Conservation (phyloP, 2,888 invertebrate species). For the Dione juno region DNA sequence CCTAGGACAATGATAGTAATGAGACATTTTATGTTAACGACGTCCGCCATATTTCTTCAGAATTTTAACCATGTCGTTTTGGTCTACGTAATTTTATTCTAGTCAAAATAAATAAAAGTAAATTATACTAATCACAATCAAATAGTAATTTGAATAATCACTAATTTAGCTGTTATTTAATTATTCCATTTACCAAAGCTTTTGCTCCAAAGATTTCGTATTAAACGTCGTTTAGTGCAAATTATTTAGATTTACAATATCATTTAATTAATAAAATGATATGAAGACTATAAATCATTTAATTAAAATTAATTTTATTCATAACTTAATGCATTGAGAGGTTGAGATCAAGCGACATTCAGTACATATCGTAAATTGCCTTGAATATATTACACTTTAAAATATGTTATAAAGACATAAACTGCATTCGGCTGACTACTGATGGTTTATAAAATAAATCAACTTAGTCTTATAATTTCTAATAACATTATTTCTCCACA, state of each 20-base stretch:
- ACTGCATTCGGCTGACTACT: constrained; percentile 23
- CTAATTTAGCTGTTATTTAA: background rate
- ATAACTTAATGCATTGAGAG: constrained; percentile 24
- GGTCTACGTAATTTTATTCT: background rate
- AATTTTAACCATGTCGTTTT: background rate
- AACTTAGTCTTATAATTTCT: constrained; percentile 11
- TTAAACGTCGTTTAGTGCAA: background rate
- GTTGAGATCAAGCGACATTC: constrained; percentile 26
- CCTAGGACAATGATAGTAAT: no score
- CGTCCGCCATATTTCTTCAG: background rate
- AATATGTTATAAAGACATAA: constrained; percentile 30
- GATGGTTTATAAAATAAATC: constrained; percentile 27
- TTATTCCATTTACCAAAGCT: background rate
- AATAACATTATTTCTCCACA: constrained; percentile 5
- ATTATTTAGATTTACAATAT: constrained; percentile 11
- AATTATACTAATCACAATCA: background rate
- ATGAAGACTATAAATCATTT: constrained; percentile 19
- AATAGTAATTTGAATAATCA: background rate
- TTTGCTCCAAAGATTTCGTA: background rate
- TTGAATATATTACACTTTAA: constrained; percentile 22
- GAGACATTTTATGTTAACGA: no score
- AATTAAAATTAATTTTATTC: constrained; percentile 26
- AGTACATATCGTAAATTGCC: constrained; percentile 27
- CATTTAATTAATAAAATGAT: constrained; percentile 14
- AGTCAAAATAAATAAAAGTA: background rate